Conservation (phyloP, 2,888 invertebrate genomes). For the Aphidius colemani region DNA sequence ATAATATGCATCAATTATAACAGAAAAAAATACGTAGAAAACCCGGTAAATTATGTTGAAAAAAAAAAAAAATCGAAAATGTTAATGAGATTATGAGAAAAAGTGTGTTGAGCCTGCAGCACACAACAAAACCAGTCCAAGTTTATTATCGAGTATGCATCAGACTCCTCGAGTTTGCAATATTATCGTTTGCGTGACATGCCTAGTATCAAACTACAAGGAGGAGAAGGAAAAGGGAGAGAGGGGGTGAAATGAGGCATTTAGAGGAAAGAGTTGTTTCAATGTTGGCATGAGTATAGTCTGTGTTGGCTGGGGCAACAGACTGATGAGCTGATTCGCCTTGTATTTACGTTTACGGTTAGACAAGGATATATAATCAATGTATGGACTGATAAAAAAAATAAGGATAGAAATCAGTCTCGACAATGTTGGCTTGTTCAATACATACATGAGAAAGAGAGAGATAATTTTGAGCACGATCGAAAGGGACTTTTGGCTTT, state of each 20-base stretch:
- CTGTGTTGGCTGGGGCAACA: constrained; percentile 12
- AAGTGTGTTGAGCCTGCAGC: background rate
- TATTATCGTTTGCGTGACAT: constrained; percentile 25
- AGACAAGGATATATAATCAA: constrained; percentile 15
- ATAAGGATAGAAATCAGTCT: constrained; percentile 9
- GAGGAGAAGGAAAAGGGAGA: too few relatives aligned
- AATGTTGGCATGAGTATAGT: constrained; percentile 1
- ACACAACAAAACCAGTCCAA: background rate
- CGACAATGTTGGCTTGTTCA: too few relatives aligned
- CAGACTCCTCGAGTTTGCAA: constrained; percentile 22
- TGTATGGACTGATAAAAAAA: background rate
- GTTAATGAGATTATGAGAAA: background rate
- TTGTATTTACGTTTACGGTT: constrained; percentile 21
- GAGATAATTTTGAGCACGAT: background rate
- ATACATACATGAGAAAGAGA: background rate
- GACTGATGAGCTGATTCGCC: background rate
- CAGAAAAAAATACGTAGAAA: too few relatives aligned
- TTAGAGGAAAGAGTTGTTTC: background rate
- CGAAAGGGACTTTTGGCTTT: background rate
- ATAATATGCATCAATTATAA: too few relatives aligned
- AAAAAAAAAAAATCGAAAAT: background rate
- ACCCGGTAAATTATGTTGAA: background rate
- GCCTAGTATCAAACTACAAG: background rate
- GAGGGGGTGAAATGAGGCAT: too few relatives aligned
- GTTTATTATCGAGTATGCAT: constrained; percentile 17